phyloP scores from a whole-genome alignment of 1,140 invertebrate species.

The Drosophila takahashii region DNA sequence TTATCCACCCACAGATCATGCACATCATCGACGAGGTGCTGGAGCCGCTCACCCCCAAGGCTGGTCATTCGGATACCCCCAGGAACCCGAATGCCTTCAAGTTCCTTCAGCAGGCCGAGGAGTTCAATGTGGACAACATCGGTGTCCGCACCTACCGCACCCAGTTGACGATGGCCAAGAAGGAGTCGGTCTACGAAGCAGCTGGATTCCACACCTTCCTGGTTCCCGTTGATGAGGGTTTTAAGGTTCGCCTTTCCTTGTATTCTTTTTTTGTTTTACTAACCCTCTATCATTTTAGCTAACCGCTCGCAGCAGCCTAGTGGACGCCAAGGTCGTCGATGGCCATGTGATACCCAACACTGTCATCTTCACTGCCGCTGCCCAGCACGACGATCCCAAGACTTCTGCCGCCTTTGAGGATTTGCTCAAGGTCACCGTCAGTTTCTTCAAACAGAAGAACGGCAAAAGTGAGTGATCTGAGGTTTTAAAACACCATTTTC shows the following conservation, averaged over 20 bases:
- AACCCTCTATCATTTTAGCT: conserved; percentile 84
- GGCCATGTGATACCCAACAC: conserved; percentile 95
- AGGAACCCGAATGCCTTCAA: conserved; percentile 92
- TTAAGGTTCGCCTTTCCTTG: conserved; percentile 87
- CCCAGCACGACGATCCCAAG: conserved; percentile 89
- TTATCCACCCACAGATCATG: conserved; percentile 87
- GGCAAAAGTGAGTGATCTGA: conserved; percentile 86
- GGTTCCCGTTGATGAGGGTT: conserved; percentile 95
- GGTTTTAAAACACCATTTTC: too few species aligned
- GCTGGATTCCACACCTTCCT: conserved; percentile 94
- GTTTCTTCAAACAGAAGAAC: conserved; percentile 88
- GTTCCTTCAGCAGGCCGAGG: conserved; percentile 91
- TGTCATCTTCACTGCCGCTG: conserved; percentile 94
- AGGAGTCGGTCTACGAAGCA: conserved; percentile 90
- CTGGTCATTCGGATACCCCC: conserved; percentile 86
- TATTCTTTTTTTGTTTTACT: not conserved
- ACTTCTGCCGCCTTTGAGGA: conserved; percentile 93
- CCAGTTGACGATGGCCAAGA: conserved; percentile 89
- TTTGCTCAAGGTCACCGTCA: conserved; percentile 92
- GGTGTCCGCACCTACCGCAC: conserved; percentile 90
- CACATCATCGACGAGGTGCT: conserved; percentile 93
- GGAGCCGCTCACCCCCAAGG: conserved; percentile 88
- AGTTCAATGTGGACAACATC: conserved; percentile 88
- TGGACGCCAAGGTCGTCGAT: conserved; percentile 94
- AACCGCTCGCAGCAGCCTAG: conserved; percentile 85